These are phyloP conservation scores for Orthonyx spaldingii DNA, from an alignment of 2,113 vertebrate species.

Conservation along the genomic window DNA sequence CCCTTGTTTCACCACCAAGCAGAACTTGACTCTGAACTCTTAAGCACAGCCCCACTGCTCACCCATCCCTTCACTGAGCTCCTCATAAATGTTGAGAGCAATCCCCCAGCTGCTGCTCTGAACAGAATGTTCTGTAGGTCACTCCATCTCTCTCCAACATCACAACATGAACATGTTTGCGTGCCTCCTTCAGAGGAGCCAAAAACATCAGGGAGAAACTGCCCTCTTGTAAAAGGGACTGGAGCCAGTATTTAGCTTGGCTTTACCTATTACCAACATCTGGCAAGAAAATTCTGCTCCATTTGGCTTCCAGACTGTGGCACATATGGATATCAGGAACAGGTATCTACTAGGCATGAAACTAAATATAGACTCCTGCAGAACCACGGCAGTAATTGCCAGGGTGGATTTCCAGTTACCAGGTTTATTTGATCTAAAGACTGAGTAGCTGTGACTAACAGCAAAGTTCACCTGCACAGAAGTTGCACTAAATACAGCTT, in stretches of 20 bases:
- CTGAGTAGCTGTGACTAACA: not conserved
- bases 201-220: conserved; percentile 26
- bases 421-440: not conserved
- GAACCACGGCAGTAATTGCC: not conserved
- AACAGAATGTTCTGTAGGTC: conserved; percentile 43
- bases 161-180: not conserved
- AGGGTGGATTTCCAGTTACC: not conserved
- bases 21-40: not conserved
- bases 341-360: not conserved
- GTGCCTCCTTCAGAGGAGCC: not conserved
- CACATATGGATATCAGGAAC: not conserved
- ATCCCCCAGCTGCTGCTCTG: not conserved
- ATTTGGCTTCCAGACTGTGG: not conserved
- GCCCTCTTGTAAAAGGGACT: not conserved
- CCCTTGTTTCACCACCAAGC: not conserved
- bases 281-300: not conserved
- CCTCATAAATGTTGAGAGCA: not conserved
- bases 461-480: not conserved
- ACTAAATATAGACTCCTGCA: not conserved
- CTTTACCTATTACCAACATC: not conserved
- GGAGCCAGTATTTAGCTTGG: conserved; percentile 31
- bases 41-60: not conserved
- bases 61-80: not conserved
- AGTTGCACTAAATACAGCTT: not conserved
- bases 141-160: not conserved